Evolutionary conservation across 2,113 vertebrate genomes (phyloP).

Genomic region (Nettapus auritus): DNA sequence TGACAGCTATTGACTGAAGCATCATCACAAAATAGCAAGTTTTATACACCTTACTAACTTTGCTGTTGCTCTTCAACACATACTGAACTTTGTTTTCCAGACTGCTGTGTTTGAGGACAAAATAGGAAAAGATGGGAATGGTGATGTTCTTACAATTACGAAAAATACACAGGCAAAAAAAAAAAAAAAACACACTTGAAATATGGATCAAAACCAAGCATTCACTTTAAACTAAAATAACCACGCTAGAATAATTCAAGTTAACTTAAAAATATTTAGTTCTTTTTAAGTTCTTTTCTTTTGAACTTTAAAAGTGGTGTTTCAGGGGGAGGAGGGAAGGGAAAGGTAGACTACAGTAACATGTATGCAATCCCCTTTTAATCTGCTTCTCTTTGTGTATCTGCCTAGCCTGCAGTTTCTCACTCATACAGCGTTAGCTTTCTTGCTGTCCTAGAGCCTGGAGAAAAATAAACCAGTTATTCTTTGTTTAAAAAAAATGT

Average conservation of each 20-base stretch:
- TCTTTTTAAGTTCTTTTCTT: too few relatives aligned
- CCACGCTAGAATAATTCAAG: not conserved
- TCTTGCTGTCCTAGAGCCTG: not conserved
- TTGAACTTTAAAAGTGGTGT: not conserved
- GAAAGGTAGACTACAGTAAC: not conserved
- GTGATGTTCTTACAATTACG: not conserved
- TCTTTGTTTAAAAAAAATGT: not conserved
- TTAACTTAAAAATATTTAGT: not conserved
- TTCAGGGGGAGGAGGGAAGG: not conserved
- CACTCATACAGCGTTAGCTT: not conserved
- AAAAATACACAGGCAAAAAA: not conserved
- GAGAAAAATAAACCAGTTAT: not conserved
- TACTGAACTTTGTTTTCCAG: not conserved
- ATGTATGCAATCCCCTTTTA: not conserved
- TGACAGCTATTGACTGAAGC: not conserved
- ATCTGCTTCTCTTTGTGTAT: not conserved
- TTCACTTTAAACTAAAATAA: not conserved
- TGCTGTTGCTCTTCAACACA: not conserved
- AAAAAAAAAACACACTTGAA: too few relatives aligned
- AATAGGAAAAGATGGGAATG: not conserved
- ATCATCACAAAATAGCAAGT: not conserved
- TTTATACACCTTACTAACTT: not conserved
- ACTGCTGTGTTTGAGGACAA: not conserved
- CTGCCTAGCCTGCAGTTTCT: not conserved
- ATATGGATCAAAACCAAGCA: not conserved